Base-by-base conservation (phyloP, 2,797 vertebrate genomes). In the Euthynnus affinis region DNA sequence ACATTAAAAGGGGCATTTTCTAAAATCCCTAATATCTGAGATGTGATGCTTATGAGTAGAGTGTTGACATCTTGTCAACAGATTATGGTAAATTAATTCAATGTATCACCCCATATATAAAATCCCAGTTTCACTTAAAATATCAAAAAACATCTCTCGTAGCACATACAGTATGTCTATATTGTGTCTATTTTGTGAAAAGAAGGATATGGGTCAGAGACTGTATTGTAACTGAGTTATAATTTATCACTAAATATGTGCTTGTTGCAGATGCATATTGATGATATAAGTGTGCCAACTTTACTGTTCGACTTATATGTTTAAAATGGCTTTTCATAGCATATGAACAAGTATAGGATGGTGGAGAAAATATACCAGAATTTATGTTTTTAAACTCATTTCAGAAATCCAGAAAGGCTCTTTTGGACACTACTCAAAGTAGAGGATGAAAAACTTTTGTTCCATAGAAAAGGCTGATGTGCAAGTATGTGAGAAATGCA, bases 211-310 rank as follows among this genome's bases (percentile, higher is more conserved):
- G 52, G n/a, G 37, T 40, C 37, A 40, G 37, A 40, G 10, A 40
- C 37, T 40, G 37, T 40, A 12, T 10, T 40, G 10, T 3, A 1
- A 48, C 9, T 20, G 17, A 20, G 46, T 48, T 48, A 18, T 48
- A 46, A 4, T 15, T 46, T 15, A 18, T 46, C 44, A 46, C 44
- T 46, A 29, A 66, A 46, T 40, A 56, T 20, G 29, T 57, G 12
- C 17, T 66, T 75, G 5, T 74, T 74, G 27, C 3, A 55, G 52
- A 56, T 44, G 22, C 34, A 48, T 4, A 25, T n/a, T 17, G 25
- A 8, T 25, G 23, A 58, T n/a, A 61, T 34, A 3, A 56, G 32
- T 17, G 17, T 62, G 20, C 34, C 40, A 4, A 17, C 29, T 23
- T 37, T 10, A 69, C 13, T 53, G 4, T 66, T 4, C n/a, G n/a